phyloP scores from a whole-genome alignment of 2,113 vertebrate genomes.

The Shinisaurus crocodilurus region DNA sequence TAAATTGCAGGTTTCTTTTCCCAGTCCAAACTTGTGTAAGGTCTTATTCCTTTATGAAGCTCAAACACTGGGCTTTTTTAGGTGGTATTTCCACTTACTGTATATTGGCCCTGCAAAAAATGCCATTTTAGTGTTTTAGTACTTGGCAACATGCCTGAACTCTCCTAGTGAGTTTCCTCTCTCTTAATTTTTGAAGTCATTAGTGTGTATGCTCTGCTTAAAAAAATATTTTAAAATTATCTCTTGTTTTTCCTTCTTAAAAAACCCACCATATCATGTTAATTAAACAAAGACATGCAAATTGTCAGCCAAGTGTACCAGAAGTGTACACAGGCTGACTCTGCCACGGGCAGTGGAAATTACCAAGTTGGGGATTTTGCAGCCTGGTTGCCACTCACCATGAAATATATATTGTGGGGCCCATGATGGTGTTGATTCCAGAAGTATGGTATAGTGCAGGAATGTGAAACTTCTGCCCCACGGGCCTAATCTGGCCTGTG shows the following conservation, averaged over 20 bases:
- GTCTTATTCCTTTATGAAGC: neutral
- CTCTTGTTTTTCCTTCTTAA: neutral
- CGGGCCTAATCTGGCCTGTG: no score
- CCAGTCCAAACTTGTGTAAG: neutral
- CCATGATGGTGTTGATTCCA: neutral
- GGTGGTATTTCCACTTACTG: neutral
- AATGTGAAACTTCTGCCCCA: no score
- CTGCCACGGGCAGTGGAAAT: neutral
- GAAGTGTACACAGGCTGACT: neutral
- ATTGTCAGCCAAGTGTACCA: slow-evolving; percentile 27
- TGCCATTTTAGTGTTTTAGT: neutral
- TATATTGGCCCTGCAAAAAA: neutral
- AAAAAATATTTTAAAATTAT: neutral
- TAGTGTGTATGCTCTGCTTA: neutral
- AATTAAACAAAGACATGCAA: slow-evolving; percentile 35
- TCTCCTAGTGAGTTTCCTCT: neutral
- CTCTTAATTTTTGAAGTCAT: neutral
- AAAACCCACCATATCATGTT: neutral
- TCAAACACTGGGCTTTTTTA: neutral
- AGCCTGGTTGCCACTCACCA: neutral
- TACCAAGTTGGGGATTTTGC: neutral
- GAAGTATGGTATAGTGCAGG: neutral
- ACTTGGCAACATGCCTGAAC: neutral
- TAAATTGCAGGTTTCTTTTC: neutral
- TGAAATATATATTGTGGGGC: neutral